phyloP scores from a whole-genome alignment of 1,140 invertebrate genomes.

The Trypoxylus dichotomus region DNA sequence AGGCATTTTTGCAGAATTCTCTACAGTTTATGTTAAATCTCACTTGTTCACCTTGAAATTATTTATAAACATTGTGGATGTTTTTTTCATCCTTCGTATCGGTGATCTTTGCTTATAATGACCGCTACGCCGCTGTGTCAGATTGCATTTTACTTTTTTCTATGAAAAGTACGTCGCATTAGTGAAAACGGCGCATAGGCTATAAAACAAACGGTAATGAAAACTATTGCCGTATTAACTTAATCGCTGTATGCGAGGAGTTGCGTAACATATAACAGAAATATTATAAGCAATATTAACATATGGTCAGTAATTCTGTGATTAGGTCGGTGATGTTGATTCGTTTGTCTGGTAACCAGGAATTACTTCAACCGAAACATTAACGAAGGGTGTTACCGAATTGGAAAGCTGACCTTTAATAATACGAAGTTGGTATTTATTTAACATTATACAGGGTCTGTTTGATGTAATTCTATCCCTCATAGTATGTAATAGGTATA shows the following conservation, averaged over 20 bases:
- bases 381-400: too few species aligned
- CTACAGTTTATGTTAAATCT: slow-evolving; percentile 1
- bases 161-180: not conserved
- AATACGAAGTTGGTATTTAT: too few species aligned
- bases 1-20: not conserved
- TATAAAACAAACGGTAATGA: not conserved
- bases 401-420: too few species aligned
- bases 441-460: too few species aligned
- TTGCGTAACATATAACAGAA: slow-evolving; percentile 2
- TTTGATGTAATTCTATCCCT: too few species aligned
- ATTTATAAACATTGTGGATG: not conserved
- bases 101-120: not conserved
- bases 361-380: too few species aligned
- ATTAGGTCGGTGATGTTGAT: too few species aligned
- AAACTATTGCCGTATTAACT: not conserved
- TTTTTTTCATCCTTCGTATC: not conserved
- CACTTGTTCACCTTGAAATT: slow-evolving; percentile 22
- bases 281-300: not conserved
- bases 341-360: too few species aligned
- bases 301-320: too few species aligned
- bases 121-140: not conserved
- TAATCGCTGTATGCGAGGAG: not conserved
- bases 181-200: not conserved
- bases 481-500: too few species aligned
- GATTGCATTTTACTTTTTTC: slow-evolving; percentile 6